phyloP scores from a whole-genome alignment of 2,797 vertebrate genomes.

The Gila robusta region DNA sequence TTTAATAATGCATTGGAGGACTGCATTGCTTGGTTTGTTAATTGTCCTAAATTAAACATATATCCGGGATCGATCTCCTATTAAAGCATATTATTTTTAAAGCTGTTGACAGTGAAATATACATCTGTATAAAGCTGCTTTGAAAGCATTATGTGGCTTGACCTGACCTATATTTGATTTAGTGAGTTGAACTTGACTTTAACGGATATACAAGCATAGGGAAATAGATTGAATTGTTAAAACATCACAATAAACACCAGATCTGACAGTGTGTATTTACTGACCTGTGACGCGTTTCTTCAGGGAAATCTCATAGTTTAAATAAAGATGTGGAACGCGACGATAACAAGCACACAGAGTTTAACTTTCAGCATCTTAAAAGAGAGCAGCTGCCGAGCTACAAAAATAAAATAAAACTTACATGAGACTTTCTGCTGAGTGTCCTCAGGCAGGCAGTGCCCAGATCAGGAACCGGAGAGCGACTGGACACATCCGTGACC shows the following conservation, averaged over 20 bases:
- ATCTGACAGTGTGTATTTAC: background rate
- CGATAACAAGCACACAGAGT: too few relatives aligned
- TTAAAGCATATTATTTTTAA: too few relatives aligned
- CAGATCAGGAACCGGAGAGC: background rate
- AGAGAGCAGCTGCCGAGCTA: background rate
- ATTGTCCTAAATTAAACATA: too few relatives aligned
- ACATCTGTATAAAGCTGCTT: too few relatives aligned
- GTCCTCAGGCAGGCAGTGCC: too few relatives aligned
- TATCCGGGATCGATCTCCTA: too few relatives aligned
- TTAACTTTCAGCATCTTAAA: background rate
- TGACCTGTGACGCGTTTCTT: constrained; percentile 1
- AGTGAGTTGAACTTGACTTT: too few relatives aligned
- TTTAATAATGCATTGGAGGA: background rate
- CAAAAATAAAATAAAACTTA: background rate
- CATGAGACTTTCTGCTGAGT: background rate
- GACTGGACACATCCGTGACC: too few relatives aligned
- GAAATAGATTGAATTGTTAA: background rate
- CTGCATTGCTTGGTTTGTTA: background rate
- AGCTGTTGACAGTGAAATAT: too few relatives aligned
- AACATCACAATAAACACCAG: background rate
- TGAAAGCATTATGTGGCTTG: too few relatives aligned
- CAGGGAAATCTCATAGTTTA: background rate
- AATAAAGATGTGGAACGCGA: background rate
- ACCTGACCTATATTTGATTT: too few relatives aligned
- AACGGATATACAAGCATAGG: too few relatives aligned